Conservation (phyloP, 2,113 vertebrate genomes). For the Panthera tigris region DNA sequence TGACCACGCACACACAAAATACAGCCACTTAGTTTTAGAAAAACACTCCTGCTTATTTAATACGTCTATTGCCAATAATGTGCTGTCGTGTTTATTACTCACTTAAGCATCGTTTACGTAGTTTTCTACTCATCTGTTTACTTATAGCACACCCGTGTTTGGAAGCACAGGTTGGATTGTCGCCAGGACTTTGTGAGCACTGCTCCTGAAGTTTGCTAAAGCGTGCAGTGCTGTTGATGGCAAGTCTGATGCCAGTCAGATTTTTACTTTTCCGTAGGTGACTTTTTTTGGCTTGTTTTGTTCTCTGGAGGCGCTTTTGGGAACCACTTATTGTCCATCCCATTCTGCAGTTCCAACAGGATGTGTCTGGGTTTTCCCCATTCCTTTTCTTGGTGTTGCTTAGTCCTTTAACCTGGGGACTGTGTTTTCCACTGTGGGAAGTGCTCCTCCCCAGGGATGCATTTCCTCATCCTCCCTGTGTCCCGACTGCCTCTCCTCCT, state of each 20-base stretch:
- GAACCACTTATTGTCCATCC: background rate
- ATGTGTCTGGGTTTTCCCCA: background rate
- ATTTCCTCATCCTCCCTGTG: background rate
- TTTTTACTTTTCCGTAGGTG: background rate
- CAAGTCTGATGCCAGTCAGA: background rate
- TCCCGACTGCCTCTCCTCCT: rapidly evolving
- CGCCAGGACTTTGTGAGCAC: background rate
- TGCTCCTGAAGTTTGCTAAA: background rate
- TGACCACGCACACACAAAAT: background rate
- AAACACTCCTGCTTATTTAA: background rate
- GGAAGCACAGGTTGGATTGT: background rate
- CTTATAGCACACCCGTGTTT: background rate
- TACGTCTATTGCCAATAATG: too few species aligned
- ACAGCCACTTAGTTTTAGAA: background rate
- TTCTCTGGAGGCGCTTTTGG: background rate
- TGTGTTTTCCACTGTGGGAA: background rate
- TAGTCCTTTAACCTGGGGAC: background rate
- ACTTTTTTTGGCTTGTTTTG: background rate
- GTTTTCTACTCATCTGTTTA: background rate
- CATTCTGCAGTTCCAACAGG: background rate
- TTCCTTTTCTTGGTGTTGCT: background rate
- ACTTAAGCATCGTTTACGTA: background rate
- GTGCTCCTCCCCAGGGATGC: background rate
- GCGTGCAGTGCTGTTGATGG: background rate
- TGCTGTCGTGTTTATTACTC: background rate